Evolutionary conservation across 2,888 invertebrate species (phyloP).

Genomic region (Globia sparganii): DNA sequence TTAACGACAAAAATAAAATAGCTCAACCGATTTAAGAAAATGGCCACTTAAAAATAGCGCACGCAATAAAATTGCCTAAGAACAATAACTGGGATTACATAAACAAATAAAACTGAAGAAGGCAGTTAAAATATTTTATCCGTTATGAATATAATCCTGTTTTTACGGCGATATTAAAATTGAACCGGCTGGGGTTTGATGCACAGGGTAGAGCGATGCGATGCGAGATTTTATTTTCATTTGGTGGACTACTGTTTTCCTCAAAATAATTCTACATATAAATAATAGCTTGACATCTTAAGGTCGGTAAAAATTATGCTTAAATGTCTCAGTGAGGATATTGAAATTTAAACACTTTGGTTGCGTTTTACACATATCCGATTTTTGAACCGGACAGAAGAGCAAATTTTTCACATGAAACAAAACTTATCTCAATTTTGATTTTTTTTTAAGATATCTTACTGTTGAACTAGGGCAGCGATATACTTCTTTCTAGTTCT

Average conservation of each 20-base stretch:
- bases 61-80: conserved; percentile 80
- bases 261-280: neutral
- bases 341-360: too few species aligned
- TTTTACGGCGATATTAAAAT: conserved; percentile 85
- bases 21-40: conserved; percentile 49
- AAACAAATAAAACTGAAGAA: conserved; percentile 86
- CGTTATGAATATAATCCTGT: conserved; percentile 88
- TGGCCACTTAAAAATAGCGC: conserved; percentile 65
- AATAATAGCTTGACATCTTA: too few species aligned
- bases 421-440: too few species aligned
- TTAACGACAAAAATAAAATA: conserved; percentile 44
- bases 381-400: too few species aligned
- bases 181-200: conserved; percentile 72
- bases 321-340: too few species aligned
- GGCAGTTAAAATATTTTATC: conserved; percentile 88
- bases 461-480: too few species aligned
- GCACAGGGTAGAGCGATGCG: conserved; percentile 19
- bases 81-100: conserved; percentile 86
- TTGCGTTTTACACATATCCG: too few species aligned
- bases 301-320: too few species aligned
- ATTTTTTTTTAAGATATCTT: too few species aligned
- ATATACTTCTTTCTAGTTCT: too few species aligned
- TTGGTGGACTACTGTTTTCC: neutral
- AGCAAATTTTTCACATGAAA: too few species aligned
- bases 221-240: neutral